Evolutionary conservation across 1,140 invertebrate genomes (phyloP).

Genomic region (Potamilus streckersoni): DNA sequence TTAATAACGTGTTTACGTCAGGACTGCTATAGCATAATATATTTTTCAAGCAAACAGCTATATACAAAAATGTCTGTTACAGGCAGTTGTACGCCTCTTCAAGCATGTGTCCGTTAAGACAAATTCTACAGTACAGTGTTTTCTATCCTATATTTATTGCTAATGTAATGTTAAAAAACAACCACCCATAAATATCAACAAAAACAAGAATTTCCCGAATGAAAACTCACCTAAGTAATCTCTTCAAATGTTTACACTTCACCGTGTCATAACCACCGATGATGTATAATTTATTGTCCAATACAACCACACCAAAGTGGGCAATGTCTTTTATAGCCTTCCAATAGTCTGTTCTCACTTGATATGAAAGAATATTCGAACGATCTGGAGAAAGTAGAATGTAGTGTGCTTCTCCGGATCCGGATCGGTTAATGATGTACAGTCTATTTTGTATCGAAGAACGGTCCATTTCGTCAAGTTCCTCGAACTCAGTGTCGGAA

Average conservation of each 20-base stretch:
- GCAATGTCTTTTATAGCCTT: conserved; percentile 31
- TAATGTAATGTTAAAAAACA: too few species aligned
- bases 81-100: too few species aligned
- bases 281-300: conserved; percentile 43
- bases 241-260: conserved; percentile 31
- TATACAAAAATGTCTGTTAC: too few species aligned
- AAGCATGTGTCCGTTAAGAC: too few species aligned
- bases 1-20: too few species aligned
- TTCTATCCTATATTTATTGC: too few species aligned
- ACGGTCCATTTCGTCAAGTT: conserved; percentile 13
- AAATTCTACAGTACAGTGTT: too few species aligned
- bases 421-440: conserved; percentile 47
- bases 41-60: too few species aligned
- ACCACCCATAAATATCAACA: too few species aligned
- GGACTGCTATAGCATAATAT: too few species aligned
- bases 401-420: conserved; percentile 47
- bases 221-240: conserved; percentile 43
- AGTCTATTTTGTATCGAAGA: conserved; percentile 35
- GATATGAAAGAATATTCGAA: conserved; percentile 33
- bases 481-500: background rate
- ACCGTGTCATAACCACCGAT: conserved; percentile 46
- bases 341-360: conserved; percentile 39
- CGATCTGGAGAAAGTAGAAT: conserved; percentile 33
- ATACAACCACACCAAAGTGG: conserved; percentile 46
- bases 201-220: background rate